phyloP scores from a whole-genome alignment of 2,113 vertebrate species.

The Dipodomys stephensi region DNA sequence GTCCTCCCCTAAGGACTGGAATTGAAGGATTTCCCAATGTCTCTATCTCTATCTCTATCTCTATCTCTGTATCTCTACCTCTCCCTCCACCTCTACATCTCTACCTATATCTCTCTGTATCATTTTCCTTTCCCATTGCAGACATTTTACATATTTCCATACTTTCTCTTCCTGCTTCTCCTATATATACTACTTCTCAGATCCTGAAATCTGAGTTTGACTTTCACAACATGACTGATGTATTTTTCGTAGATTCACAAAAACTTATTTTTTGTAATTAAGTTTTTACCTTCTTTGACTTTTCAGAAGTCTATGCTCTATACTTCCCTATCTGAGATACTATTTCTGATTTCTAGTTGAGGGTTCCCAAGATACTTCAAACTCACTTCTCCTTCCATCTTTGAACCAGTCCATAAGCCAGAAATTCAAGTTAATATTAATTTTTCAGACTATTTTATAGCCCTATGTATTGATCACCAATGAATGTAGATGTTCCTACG shows the following conservation, averaged over 20 bases:
- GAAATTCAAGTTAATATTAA: not conserved
- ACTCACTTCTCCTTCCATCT: not conserved
- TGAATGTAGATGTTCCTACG: not conserved
- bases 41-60: too few relatives aligned
- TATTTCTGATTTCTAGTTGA: not conserved
- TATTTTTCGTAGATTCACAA: not conserved
- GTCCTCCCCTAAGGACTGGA: not conserved
- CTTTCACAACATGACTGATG: not conserved
- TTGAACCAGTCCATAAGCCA: not conserved
- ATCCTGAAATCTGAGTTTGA: not conserved
- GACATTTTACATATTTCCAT: too few relatives aligned
- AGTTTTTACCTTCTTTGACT: not conserved
- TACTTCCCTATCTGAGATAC: not conserved
- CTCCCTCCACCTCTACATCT: too few relatives aligned
- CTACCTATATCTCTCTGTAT: too few relatives aligned
- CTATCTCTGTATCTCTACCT: too few relatives aligned
- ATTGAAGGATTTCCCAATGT: not conserved
- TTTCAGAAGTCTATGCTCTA: not conserved
- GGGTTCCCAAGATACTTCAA: not conserved
- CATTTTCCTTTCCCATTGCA: not conserved
- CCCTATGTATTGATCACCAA: not conserved
- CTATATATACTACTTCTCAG: not conserved
- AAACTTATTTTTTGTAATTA: not conserved
- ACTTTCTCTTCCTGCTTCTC: not conserved
- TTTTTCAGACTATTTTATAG: not conserved